Evolutionary conservation across 2,888 invertebrate species (phyloP).

Genomic region (Dendrolimus pini): DNA sequence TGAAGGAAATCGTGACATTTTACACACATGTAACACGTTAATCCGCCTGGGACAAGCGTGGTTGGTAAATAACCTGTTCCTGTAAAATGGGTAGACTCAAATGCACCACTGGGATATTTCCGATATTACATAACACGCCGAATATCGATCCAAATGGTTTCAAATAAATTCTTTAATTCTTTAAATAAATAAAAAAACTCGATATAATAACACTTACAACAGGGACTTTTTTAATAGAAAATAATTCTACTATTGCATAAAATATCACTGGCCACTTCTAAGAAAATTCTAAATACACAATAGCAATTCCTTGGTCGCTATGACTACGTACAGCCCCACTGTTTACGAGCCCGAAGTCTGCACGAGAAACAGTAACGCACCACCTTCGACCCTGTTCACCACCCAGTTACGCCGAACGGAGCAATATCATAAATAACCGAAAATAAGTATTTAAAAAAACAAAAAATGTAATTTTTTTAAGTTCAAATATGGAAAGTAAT

Average conservation of each 20-base stretch:
- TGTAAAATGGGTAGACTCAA: too few species aligned
- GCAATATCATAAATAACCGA: conserved; percentile 14
- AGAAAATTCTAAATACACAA: conserved; percentile 37
- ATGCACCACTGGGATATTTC: too few species aligned
- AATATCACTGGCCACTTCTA: conserved; percentile 55
- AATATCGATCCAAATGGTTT: too few species aligned
- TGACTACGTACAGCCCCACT: conserved; percentile 74
- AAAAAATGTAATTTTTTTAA: conserved; percentile 13
- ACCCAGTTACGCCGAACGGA: conserved; percentile 20
- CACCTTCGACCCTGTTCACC: conserved; percentile 63
- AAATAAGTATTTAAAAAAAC: conserved; percentile 11
- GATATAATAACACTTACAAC: too few species aligned
- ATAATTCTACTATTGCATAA: conserved; percentile 12
- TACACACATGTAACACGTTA: too few species aligned
- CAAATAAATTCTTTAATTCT: too few species aligned
- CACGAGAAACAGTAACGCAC: conserved; percentile 74
- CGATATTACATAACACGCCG: too few species aligned
- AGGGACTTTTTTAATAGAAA: too few species aligned
- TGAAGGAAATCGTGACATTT: too few species aligned
- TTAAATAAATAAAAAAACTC: too few species aligned
- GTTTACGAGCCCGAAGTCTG: conserved; percentile 70
- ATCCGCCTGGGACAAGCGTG: too few species aligned
- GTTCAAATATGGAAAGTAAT: conserved; percentile 10
- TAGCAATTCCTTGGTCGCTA: conserved; percentile 75
- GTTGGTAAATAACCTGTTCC: too few species aligned